Evolutionary conservation across 2,113 vertebrate species (phyloP), one percentile per base, ranked within the genome.

Genomic region (Tragelaphus buxtoni): DNA sequence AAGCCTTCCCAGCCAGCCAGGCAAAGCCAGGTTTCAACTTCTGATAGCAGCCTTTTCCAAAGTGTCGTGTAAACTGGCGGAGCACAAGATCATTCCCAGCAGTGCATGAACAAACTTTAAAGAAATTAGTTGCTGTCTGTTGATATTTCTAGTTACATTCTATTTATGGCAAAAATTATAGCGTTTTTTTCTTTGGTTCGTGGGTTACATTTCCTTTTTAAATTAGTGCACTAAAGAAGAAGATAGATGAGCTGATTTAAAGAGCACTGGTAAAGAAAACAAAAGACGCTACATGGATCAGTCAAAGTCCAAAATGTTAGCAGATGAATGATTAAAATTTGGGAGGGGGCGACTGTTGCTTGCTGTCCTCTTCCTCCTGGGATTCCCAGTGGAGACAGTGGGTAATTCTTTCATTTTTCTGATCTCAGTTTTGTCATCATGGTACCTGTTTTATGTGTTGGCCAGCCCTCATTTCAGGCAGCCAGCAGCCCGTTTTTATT

Each of bases 171-270:
- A 86, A 14, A 55, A 32, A 60, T 82, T 72, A 30, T 53, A 47
- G 74, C 1, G 16, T 39, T 87, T 82, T 82, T 74, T 26, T 30
- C 42, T 55, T 9, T 74, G 47, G 47, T 82, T 28, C 39, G 32
- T 42, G 60, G 84, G 65, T 82, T 28, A 47, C 47, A 24, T 84
- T 84, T 87, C 60, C 81, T 61, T 95, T 95, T 74, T 42, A 58
- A 89, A 87, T 88, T 49, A 80, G 60, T 45, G 69, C 58, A 53
- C 69, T 63, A 32, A 79, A 72, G 90, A 84, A 53, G 88, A 91
- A 77, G 81, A 76, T 5, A 84, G 61, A 81, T 26, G 39, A 77
- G 30, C 35, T 60, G 58, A 26, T 87, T 82, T 65, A 47, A 88
- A 80, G 72, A 86, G 4, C n/a, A 3, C 42, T 63, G 22, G 30